Base-by-base conservation (phyloP, 2,113 vertebrate species). In the Muntiacus muntjak region DNA sequence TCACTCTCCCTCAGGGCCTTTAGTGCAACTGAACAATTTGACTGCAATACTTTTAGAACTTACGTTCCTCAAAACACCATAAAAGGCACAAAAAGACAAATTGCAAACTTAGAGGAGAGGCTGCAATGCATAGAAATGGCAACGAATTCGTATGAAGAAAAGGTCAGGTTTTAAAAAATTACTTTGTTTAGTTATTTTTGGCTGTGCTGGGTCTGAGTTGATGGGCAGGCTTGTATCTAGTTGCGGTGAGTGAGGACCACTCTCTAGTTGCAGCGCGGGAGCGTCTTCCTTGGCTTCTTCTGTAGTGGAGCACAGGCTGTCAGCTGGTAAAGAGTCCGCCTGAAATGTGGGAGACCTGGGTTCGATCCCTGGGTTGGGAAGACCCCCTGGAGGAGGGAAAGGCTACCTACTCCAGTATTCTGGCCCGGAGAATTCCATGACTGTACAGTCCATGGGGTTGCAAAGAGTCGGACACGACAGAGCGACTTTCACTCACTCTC, bases 1-100 rank as follows among this genome's bases (percentile, higher is more conserved):
- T 76, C 21, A 6, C n/a, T 21, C 15, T 60, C 28, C 52, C 11
- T n/a, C 15, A 21, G 43, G 43, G 78, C 30, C 62, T 52, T 60
- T 8, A 3, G 54, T 16, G 36, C 45, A 60, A 0, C 1, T 6
- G n/a, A 83, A 25, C 50, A 5, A 28, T 36, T 36, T 36, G 95
- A 47, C 64, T 6, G 11, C n/a, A 26, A 26, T 26, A 14, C 19
- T 10, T 52, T 85, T 36, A 76, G 33, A 74, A 19, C 17, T 26
- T 7, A 5, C 0, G 0, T 28, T 43, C 15, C 9, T 54, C 33
- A 16, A 33, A 89, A 83, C 5, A 9, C 50, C 30, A 1, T n/a
- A 36, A 12, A 71, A 40, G 5, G 52, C 30, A 17, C 1, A 3
- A n/a, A 43, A 52, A 43, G 43, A 17, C 26, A 40, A 26, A 26